phyloP scores from a whole-genome alignment of 2,113 vertebrate species.

The Bubo scandiacus region DNA sequence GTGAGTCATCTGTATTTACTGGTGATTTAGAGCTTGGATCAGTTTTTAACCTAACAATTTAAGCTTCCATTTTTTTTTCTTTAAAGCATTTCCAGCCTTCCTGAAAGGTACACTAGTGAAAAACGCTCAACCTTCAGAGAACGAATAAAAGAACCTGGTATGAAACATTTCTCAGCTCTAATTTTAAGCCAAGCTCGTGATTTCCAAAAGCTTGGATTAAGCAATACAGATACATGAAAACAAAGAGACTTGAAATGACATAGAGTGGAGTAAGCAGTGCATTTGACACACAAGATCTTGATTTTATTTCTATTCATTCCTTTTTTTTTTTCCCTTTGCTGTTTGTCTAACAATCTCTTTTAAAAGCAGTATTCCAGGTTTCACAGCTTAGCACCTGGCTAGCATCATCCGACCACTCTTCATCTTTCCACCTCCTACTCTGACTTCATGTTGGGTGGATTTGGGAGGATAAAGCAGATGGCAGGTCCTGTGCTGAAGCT shows the following conservation, averaged over 20 bases:
- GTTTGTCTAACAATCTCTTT: not conserved
- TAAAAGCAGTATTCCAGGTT: not conserved
- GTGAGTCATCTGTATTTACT: not conserved
- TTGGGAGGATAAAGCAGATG: not conserved
- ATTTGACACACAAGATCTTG: not conserved
- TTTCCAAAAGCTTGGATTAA: conserved; percentile 9
- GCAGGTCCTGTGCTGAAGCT: not conserved
- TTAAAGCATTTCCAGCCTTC: not conserved
- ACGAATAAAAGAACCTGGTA: not conserved
- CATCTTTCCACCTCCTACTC: not conserved
- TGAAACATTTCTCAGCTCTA: not conserved
- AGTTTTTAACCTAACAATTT: conserved; percentile 20
- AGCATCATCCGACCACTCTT: not conserved
- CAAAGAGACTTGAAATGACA: not conserved
- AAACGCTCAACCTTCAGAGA: not conserved
- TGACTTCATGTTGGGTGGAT: not conserved
- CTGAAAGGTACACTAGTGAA: not conserved
- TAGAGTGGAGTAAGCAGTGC: not conserved
- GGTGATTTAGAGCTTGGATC: conserved; percentile 37
- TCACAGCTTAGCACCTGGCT: not conserved
- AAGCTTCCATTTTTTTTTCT: not conserved
- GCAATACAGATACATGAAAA: not conserved
- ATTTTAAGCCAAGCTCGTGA: not conserved
- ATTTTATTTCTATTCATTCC: not conserved
- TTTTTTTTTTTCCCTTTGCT: not conserved